Evolutionary conservation across 2,888 invertebrate genomes (phyloP).

Genomic region (Cybosia mesomella): DNA sequence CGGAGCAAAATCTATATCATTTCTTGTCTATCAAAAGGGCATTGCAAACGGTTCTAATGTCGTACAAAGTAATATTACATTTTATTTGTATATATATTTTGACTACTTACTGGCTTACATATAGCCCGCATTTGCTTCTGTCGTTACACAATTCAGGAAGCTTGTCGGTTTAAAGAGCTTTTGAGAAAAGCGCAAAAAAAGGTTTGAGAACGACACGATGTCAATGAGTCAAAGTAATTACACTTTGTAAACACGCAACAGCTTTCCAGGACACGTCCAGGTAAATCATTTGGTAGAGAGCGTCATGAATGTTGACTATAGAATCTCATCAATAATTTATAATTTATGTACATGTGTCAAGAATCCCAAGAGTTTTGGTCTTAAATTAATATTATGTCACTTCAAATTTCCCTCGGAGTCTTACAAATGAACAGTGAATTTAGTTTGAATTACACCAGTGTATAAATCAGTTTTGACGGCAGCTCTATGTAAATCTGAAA

Average conservation of each 20-base stretch:
- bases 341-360: neutral
- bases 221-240: too few species aligned
- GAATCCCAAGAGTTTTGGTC: neutral
- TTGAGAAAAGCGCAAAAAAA: neutral
- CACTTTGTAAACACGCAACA: too few species aligned
- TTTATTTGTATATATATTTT: too few species aligned
- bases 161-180: neutral
- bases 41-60: neutral
- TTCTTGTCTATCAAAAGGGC: neutral
- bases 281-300: neutral
- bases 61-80: too few species aligned
- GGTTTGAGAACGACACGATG: neutral
- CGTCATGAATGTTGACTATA: neutral
- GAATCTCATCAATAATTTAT: neutral
- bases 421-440: neutral
- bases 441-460: neutral
- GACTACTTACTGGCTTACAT: too few species aligned
- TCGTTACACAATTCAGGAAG: neutral
- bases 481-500: neutral
- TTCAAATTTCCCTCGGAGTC: neutral
- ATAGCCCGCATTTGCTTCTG: too few species aligned
- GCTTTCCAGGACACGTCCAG: neutral
- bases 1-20: neutral
- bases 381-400: neutral
- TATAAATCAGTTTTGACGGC: conserved; percentile 12